phyloP scores from a whole-genome alignment of 2,113 vertebrate genomes.

The Eulacestoma nigropectus region DNA sequence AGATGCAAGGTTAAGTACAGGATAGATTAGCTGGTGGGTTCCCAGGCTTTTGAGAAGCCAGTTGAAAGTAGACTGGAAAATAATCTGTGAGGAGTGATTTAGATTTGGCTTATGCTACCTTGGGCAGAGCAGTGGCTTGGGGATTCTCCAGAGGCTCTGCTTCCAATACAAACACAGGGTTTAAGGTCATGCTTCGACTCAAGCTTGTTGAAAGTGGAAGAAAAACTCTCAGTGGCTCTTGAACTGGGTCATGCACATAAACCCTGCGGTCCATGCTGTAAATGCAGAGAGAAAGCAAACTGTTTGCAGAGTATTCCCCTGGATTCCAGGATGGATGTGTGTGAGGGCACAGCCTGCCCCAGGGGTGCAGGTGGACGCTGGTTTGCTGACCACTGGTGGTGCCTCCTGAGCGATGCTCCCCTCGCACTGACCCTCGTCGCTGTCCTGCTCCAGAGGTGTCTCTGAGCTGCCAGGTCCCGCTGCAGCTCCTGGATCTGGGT shows the following conservation, averaged over 20 bases:
- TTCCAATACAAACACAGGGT: neutral
- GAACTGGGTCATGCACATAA: neutral
- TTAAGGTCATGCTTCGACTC: neutral
- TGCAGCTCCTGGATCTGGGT: neutral
- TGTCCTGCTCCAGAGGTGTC: rapidly evolving
- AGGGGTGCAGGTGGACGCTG: rapidly evolving
- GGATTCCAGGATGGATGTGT: neutral
- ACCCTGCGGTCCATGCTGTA: neutral
- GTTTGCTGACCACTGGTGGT: neutral
- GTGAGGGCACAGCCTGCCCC: neutral
- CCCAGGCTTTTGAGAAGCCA: neutral
- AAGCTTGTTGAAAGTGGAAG: neutral
- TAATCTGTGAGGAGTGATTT: neutral
- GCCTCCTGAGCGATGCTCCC: neutral
- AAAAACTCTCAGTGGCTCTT: neutral
- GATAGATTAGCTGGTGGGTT: neutral
- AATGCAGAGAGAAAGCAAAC: neutral
- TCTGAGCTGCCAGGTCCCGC: neutral
- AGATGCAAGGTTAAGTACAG: neutral
- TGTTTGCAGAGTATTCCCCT: neutral
- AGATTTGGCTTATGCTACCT: neutral
- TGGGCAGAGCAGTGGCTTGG: neutral
- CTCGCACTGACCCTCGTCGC: neutral
- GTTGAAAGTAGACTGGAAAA: neutral
- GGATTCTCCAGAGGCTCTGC: neutral